phyloP scores from a whole-genome alignment of 2,113 vertebrate genomes.

The Periophthalmus modestus region DNA sequence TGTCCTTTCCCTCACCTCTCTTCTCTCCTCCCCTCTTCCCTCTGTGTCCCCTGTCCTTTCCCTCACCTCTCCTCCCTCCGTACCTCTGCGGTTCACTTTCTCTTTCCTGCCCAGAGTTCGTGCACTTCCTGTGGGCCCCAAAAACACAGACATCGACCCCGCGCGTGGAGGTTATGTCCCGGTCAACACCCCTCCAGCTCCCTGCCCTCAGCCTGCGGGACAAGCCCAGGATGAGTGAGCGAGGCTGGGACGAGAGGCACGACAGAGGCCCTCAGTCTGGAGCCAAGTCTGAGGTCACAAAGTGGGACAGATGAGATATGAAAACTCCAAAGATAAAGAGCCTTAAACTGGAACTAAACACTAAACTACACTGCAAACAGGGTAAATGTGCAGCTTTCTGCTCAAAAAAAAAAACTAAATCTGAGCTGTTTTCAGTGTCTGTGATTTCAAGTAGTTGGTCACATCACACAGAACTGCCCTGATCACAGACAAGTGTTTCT shows the following conservation, averaged over 20 bases:
- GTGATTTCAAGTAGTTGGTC: too few species aligned
- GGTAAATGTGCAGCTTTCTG: too few species aligned
- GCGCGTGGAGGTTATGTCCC: conserved; percentile 1
- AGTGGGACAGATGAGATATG: background rate
- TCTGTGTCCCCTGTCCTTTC: conserved; percentile 35
- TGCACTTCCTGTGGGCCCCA: conserved; percentile 64
- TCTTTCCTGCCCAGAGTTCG: conserved; percentile 70
- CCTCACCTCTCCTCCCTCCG: conserved; percentile 50
- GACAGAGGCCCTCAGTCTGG: background rate
- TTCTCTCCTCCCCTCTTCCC: background rate
- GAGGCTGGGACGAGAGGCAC: background rate
- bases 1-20: background rate
- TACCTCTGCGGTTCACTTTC: conserved; percentile 54
- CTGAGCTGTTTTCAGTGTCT: too few species aligned
- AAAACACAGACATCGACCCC: background rate
- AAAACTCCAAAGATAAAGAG: background rate
- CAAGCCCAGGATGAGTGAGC: background rate
- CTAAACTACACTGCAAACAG: too few species aligned
- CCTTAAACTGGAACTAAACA: background rate
- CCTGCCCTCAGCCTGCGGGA: background rate
- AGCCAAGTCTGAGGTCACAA: conserved; percentile 9
- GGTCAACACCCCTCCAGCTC: background rate
- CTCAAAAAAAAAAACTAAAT: too few species aligned
- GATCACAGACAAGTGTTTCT: too few species aligned
- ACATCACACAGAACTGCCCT: too few species aligned